These are phyloP conservation scores for Drosophila watanabei DNA, from an alignment of 1,140 invertebrate genomes.

Conservation along the genomic window DNA sequence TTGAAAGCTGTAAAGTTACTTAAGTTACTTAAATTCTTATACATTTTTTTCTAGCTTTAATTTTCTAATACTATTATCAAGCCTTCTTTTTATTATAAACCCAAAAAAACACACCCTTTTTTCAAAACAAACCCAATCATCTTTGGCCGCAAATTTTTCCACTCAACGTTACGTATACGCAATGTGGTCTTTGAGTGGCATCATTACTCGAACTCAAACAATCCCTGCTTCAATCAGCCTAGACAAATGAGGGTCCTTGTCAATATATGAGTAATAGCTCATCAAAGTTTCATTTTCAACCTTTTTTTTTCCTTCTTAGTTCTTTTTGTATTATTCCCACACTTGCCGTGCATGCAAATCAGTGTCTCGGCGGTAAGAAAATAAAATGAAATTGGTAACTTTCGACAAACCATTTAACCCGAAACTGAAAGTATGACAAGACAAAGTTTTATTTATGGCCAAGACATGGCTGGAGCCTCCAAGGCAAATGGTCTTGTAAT, in stretches of 20 bases:
- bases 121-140: slow-evolving; percentile 16
- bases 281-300: slow-evolving; percentile 78
- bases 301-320: too few relatives aligned
- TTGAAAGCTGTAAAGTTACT: neutral
- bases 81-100: neutral
- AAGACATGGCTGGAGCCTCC: too few relatives aligned
- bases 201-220: slow-evolving; percentile 22
- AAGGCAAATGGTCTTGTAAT: slow-evolving; percentile 47
- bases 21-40: neutral
- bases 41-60: neutral
- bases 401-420: slow-evolving; percentile 56
- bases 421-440: slow-evolving; percentile 49
- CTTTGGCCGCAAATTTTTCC: slow-evolving; percentile 23
- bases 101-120: slow-evolving; percentile 2
- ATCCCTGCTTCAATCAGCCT: slow-evolving; percentile 42
- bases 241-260: slow-evolving; percentile 71
- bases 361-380: slow-evolving; percentile 37
- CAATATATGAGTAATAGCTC: slow-evolving; percentile 78
- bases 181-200: slow-evolving; percentile 12
- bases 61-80: neutral
- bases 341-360: slow-evolving; percentile 45
- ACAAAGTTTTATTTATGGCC: slow-evolving; percentile 47
- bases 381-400: slow-evolving; percentile 53
- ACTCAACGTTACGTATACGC: slow-evolving; percentile 41
- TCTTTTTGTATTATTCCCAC: slow-evolving; percentile 17